phyloP scores from a whole-genome alignment of 2,113 vertebrate genomes.

The Irena cyanogastra region DNA sequence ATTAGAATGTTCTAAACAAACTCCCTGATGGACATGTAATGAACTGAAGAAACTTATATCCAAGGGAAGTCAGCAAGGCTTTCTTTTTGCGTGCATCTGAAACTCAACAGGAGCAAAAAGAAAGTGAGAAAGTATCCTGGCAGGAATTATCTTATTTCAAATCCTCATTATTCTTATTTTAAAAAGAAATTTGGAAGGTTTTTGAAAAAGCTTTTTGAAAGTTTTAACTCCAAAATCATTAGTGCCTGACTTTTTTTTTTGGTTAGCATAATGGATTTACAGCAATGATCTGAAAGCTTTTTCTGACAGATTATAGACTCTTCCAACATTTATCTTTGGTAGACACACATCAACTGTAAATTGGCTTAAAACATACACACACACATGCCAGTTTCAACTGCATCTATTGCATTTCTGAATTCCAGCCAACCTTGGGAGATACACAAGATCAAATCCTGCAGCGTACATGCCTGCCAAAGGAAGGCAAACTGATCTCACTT shows the following conservation, averaged over 20 bases:
- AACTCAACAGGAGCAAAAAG: background rate
- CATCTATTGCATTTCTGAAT: background rate
- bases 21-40: background rate
- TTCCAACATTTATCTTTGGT: background rate
- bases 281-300: background rate
- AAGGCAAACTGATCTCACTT: background rate
- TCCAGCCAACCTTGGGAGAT: background rate
- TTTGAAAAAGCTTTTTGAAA: background rate
- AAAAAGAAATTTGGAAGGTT: background rate
- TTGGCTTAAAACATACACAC: background rate
- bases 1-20: background rate
- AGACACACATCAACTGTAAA: background rate
- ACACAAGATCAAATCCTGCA: background rate
- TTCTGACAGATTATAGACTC: background rate
- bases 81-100: background rate
- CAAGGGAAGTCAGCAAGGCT: background rate
- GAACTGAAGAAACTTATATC: background rate
- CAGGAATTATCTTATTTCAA: background rate
- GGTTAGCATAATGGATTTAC: background rate
- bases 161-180: background rate
- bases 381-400: fast-evolving
- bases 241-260: background rate
- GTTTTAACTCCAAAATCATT: background rate
- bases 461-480: background rate
- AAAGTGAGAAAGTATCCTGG: background rate